Evolutionary conservation across 2,888 invertebrate genomes (phyloP).

Genomic region (Drosophila recens): DNA sequence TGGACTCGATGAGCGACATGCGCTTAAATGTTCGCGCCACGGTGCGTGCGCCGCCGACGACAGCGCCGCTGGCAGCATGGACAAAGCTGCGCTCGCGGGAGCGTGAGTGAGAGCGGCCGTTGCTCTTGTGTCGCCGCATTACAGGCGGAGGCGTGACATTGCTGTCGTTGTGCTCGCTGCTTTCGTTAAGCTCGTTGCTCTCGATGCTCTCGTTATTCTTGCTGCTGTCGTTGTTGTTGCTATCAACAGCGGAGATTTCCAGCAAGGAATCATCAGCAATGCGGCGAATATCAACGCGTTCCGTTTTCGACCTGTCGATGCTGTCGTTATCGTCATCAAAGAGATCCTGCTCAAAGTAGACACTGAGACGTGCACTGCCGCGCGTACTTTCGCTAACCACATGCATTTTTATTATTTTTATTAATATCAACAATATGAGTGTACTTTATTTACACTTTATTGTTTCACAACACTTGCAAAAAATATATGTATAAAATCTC

Average conservation of each 20-base stretch:
- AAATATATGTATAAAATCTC: slow-evolving; percentile 2
- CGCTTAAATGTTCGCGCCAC: slow-evolving; percentile 62
- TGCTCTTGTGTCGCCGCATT: slow-evolving; percentile 42
- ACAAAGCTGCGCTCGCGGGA: slow-evolving; percentile 52
- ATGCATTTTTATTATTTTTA: slow-evolving; percentile 26
- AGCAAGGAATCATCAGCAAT: not conserved
- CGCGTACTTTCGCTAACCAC: slow-evolving; percentile 15
- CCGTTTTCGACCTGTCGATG: not conserved
- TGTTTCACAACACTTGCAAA: slow-evolving; percentile 4
- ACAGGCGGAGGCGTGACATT: slow-evolving; percentile 39
- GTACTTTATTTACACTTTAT: slow-evolving; percentile 1
- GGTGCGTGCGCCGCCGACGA: slow-evolving; percentile 59
- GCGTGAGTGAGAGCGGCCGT: slow-evolving; percentile 1
- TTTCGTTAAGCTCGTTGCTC: slow-evolving; percentile 20
- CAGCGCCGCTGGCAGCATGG: slow-evolving; percentile 48
- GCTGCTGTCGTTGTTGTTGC: slow-evolving; percentile 24
- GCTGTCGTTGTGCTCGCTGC: slow-evolving; percentile 20
- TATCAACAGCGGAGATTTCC: slow-evolving; percentile 6
- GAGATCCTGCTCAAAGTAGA: slow-evolving; percentile 52
- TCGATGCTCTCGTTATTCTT: slow-evolving; percentile 10
- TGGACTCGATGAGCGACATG: slow-evolving; percentile 64
- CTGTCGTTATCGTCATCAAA: not conserved
- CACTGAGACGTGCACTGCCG: slow-evolving; percentile 35
- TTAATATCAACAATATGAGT: not conserved
- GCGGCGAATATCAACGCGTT: slow-evolving; percentile 3